A percentile compares a stretch with the other conserved stretches of the same genome.
Conservation (phyloP, 2,888 invertebrate genomes). For the Gibbula magus region DNA sequence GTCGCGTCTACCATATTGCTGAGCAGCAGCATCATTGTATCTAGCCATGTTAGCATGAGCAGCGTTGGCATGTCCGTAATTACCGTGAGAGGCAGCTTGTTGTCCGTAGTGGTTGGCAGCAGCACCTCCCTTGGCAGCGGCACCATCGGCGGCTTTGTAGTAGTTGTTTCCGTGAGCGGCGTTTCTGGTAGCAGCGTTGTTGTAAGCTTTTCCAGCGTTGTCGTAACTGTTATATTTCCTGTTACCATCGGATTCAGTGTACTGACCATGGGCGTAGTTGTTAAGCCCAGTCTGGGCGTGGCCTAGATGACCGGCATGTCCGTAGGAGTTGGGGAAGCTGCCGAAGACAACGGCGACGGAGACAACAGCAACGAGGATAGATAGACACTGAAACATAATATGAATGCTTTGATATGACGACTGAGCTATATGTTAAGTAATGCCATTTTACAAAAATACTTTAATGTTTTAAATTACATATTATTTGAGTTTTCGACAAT, state of each 20-base stretch:
- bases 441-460: not conserved
- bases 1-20: not conserved
- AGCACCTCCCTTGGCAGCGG: not conserved
- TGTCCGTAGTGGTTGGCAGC: conserved; percentile 2
- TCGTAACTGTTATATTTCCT: conserved; percentile 3
- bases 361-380: not conserved
- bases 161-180: conserved; percentile 6
- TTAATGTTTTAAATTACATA: too few species aligned
- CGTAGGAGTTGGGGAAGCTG: not conserved
- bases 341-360: not conserved
- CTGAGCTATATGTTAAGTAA: too few species aligned
- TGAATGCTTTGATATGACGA: too few species aligned
- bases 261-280: not conserved
- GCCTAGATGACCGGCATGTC: not conserved
- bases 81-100: not conserved
- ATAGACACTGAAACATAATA: conserved; percentile 3
- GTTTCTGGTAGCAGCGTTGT: not conserved
- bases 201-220: not conserved
- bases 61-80: not conserved
- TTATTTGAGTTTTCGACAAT: too few species aligned
- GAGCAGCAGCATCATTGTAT: not conserved
- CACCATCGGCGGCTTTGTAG: not conserved
- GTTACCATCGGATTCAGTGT: not conserved
- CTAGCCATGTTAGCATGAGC: not conserved
- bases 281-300: not conserved